These are phyloP conservation scores for Lithophane leautieri DNA, from an alignment of 2,888 invertebrate species.

Conservation along the genomic window DNA sequence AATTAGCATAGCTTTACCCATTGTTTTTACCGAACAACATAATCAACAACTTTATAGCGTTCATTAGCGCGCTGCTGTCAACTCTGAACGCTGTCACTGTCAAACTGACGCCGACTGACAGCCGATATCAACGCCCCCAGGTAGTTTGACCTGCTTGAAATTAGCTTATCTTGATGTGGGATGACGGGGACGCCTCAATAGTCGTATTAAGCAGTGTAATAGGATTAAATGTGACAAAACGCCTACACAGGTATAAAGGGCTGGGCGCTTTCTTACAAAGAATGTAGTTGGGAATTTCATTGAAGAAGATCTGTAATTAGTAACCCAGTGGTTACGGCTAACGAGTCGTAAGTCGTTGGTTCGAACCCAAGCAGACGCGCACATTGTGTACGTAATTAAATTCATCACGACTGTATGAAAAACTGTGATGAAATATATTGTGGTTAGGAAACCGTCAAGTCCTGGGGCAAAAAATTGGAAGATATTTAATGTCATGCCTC, in stretches of 20 bases:
- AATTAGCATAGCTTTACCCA: conserved; percentile 20
- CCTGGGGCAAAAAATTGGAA: too few species aligned
- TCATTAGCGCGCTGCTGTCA: conserved; percentile 45
- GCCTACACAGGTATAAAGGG: background rate
- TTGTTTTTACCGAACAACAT: conserved; percentile 41
- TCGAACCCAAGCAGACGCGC: too few species aligned
- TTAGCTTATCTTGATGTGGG: conserved; percentile 50
- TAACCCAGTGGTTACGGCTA: too few species aligned
- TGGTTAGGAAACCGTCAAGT: too few species aligned
- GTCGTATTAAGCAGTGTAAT: conserved; percentile 26
- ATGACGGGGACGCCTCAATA: conserved; percentile 43
- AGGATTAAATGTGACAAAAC: conserved; percentile 45
- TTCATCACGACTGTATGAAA: too few species aligned
- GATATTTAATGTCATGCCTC: too few species aligned
- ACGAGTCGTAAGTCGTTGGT: too few species aligned
- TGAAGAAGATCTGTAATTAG: too few species aligned
- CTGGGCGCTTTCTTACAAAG: background rate
- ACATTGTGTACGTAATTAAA: too few species aligned
- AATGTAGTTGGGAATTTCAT: too few species aligned
- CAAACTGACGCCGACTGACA: conserved; percentile 42
- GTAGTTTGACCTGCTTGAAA: conserved; percentile 24
- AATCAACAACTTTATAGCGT: conserved; percentile 28
- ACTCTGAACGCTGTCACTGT: conserved; percentile 34
- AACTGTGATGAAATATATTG: too few species aligned
- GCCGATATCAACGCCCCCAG: conserved; percentile 52